These are phyloP conservation scores for Sminthurides bifidus DNA, from an alignment of 1,140 invertebrate species.

Conservation along the genomic window DNA sequence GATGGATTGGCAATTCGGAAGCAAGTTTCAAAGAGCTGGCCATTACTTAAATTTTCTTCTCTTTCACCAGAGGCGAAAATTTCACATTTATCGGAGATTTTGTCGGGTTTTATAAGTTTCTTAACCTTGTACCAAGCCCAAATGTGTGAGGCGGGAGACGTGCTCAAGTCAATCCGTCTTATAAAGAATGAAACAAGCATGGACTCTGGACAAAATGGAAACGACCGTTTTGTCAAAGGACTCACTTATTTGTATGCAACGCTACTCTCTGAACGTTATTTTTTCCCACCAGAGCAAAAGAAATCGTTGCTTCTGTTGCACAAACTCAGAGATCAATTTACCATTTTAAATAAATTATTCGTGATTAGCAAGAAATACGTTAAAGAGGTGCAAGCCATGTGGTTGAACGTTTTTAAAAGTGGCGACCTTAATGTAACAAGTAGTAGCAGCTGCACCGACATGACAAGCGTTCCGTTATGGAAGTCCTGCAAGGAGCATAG, in stretches of 20 bases:
- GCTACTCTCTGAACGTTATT: slow-evolving; percentile 1
- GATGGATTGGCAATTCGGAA: neutral
- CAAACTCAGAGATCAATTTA: neutral
- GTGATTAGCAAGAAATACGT: neutral
- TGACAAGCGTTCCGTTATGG: neutral
- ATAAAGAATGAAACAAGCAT: neutral
- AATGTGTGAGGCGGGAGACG: neutral
- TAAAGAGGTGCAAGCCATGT: neutral
- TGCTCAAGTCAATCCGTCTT: neutral
- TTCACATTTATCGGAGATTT: neutral
- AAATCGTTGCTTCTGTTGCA: neutral
- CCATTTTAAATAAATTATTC: neutral
- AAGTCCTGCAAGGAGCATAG: neutral
- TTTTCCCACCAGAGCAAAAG: neutral
- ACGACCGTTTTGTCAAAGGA: too few species aligned
- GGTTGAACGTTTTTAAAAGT: neutral
- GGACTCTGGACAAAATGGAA: neutral
- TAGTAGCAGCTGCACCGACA: neutral
- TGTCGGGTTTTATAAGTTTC: neutral
- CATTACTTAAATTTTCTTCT: neutral
- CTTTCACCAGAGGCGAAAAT: neutral
- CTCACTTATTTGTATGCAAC: too few species aligned
- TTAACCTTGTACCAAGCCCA: neutral
- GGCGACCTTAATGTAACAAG: neutral
- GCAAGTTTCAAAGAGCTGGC: neutral